These are phyloP conservation scores for Thymallus thymallus DNA, from an alignment of 2,113 vertebrate species.

Conservation along the genomic window DNA sequence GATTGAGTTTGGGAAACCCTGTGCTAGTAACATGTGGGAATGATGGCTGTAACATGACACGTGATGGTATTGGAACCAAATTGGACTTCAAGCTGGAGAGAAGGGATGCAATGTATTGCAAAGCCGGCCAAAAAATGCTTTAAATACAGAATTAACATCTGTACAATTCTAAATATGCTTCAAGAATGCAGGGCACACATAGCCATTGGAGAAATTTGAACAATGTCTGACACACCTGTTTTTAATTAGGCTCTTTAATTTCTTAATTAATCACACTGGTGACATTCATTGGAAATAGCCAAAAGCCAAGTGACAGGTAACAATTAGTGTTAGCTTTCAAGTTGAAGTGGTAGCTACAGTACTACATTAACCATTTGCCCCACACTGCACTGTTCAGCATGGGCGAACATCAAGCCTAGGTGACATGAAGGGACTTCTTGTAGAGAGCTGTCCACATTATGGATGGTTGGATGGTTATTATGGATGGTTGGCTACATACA, in stretches of 20 bases:
- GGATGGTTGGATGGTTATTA: not conserved
- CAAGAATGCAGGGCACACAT: not conserved
- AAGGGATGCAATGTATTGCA: not conserved
- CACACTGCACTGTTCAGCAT: too few species aligned
- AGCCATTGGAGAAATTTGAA: not conserved
- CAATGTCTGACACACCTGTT: not conserved
- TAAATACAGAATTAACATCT: not conserved
- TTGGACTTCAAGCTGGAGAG: not conserved
- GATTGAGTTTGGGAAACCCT: not conserved
- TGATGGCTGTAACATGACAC: not conserved
- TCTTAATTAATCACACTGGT: not conserved
- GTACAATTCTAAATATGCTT: not conserved
- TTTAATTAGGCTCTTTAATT: not conserved
- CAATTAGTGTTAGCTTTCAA: not conserved
- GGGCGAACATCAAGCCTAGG: not conserved
- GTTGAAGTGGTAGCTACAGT: not conserved
- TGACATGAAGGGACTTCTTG: not conserved
- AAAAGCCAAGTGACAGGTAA: not conserved
- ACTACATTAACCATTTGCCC: not conserved
- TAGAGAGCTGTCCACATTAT: not conserved
- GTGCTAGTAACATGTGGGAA: not conserved
- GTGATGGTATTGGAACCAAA: not conserved
- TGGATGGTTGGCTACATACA: not conserved
- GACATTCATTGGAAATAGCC: not conserved
- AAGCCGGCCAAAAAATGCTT: not conserved